Percentiles rank a stretch among this genome's conserved stretches.
These are phyloP conservation scores for Prosopocoilus inquinatus DNA, from an alignment of 2,888 invertebrate species.

Conservation along the genomic window DNA sequence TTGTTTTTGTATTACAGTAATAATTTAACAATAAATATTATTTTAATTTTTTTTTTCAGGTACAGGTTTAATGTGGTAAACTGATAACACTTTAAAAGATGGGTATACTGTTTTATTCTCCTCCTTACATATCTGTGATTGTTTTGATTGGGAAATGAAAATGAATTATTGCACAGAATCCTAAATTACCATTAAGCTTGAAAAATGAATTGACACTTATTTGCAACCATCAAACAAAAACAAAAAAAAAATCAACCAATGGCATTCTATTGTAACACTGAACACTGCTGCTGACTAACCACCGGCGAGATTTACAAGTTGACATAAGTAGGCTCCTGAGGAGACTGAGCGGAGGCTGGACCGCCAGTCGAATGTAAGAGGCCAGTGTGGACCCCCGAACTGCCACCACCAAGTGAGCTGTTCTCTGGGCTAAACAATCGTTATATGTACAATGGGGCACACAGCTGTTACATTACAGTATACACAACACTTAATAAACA, in stretches of 20 bases:
- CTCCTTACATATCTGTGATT: no score
- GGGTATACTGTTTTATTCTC: no score
- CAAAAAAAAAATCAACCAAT: slow-evolving; percentile 26
- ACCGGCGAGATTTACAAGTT: slow-evolving; percentile 74
- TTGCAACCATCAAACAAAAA: slow-evolving; percentile 22
- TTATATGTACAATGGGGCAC: slow-evolving; percentile 50
- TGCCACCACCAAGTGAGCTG: slow-evolving; percentile 43
- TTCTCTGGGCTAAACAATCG: slow-evolving; percentile 54
- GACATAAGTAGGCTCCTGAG: slow-evolving; percentile 90
- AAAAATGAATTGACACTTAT: no score
- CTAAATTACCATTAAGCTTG: no score
- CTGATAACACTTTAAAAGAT: no score
- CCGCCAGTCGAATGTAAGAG: slow-evolving; percentile 56
- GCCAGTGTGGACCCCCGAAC: slow-evolving; percentile 47
- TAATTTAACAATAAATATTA: no score
- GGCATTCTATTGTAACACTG: slow-evolving; percentile 34
- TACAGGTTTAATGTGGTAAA: no score
- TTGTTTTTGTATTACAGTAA: no score
- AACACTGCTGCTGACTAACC: slow-evolving; percentile 53
- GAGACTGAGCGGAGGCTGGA: slow-evolving; percentile 61
- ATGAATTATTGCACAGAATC: no score
- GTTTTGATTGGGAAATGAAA: no score
- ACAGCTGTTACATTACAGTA: slow-evolving; percentile 29
- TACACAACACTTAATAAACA: slow-evolving; percentile 27
- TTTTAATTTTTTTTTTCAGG: no score